Percentiles rank a stretch among this genome's conserved stretches.
Evolutionary conservation across 2,888 invertebrate species (phyloP).

Genomic region (Xestobium rufovillosum): DNA sequence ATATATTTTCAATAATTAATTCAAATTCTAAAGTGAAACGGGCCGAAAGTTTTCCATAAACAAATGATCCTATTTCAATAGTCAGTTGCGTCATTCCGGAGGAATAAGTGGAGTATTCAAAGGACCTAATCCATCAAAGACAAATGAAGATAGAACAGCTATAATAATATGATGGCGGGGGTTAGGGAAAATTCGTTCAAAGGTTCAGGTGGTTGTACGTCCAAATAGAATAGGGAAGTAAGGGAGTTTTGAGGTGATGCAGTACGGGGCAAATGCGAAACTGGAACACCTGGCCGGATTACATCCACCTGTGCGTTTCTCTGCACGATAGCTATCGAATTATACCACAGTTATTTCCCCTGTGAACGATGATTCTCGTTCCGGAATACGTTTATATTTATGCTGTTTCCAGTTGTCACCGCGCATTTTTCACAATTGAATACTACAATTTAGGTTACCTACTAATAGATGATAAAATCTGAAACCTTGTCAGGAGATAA

Average conservation of each 20-base stretch:
- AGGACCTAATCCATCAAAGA: slow-evolving; percentile 1
- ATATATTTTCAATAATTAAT: too few species aligned
- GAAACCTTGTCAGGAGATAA: too few species aligned
- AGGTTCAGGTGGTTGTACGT: slow-evolving; percentile 2
- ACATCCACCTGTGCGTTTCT: slow-evolving; percentile 3
- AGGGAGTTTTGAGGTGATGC: neutral
- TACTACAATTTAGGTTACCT: neutral
- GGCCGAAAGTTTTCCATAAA: too few species aligned
- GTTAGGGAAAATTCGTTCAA: neutral
- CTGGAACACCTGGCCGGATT: slow-evolving; percentile 3
- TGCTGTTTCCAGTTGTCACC: neutral
- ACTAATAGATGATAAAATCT: neutral
- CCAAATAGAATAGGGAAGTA: slow-evolving; percentile 1
- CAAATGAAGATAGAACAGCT: neutral
- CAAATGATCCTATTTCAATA: too few species aligned
- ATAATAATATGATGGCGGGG: too few species aligned
- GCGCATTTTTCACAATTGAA: neutral
- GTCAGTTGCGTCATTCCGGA: too few species aligned
- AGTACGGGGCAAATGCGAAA: too few species aligned
- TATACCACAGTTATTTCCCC: slow-evolving; percentile 1
- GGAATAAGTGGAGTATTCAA: neutral
- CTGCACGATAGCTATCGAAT: neutral
- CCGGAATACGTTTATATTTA: neutral
- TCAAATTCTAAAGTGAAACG: too few species aligned
- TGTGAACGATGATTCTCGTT: neutral